These are phyloP conservation scores for Drosophila meridionalis DNA, from an alignment of 2,888 invertebrate species.

Conservation along the genomic window DNA sequence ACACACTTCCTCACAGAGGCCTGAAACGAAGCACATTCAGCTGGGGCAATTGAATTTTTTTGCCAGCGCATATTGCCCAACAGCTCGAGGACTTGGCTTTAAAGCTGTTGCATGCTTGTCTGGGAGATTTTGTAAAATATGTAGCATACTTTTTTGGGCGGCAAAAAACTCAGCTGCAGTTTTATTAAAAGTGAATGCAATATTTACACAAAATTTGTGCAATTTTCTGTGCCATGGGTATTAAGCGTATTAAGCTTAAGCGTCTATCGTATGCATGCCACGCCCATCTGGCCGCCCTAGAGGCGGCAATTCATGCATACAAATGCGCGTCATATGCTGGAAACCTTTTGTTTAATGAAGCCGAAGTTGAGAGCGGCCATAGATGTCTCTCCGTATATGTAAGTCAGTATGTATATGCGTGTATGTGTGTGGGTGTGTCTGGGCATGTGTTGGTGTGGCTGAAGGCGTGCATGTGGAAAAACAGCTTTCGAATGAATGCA, in stretches of 20 bases:
- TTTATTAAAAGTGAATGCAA: constrained; percentile 36
- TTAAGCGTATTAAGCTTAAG: constrained; percentile 68
- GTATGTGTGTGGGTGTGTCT: constrained; percentile 9
- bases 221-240: constrained; percentile 33
- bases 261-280: constrained; percentile 41
- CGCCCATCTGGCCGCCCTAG: constrained; percentile 4
- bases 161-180: constrained; percentile 19
- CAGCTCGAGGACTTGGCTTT: constrained; percentile 25
- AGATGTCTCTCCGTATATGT: constrained; percentile 11
- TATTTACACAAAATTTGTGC: constrained; percentile 44
- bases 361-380: constrained; percentile 63
- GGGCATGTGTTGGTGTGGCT: constrained; percentile 14
- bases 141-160: constrained; percentile 51
- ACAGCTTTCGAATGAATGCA: constrained; percentile 78
- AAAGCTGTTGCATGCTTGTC: constrained; percentile 22
- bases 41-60: constrained; percentile 61
- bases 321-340: constrained; percentile 60
- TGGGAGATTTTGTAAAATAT: constrained; percentile 10
- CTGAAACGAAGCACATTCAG: constrained; percentile 57
- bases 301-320: constrained; percentile 41
- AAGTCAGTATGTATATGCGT: constrained; percentile 5
- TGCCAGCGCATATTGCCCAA: constrained; percentile 22
- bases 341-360: constrained; percentile 77
- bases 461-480: constrained; percentile 73
- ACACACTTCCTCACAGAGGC: constrained; percentile 21